Conservation (phyloP, 2,113 vertebrate genomes). For the Ahaetulla prasina region DNA sequence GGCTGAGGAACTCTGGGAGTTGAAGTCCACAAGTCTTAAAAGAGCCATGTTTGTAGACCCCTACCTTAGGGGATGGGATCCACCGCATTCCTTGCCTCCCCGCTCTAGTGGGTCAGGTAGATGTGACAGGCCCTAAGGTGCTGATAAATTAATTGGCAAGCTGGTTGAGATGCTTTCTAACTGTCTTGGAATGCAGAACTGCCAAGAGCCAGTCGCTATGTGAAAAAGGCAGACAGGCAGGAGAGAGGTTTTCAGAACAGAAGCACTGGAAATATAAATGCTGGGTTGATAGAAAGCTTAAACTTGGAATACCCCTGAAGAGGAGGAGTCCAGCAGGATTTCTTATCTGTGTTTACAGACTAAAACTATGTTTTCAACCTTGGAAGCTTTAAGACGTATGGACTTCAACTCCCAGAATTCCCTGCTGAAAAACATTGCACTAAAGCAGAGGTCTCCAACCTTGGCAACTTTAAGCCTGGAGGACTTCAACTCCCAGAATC, state of each 20-base stretch:
- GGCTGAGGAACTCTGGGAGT: no score
- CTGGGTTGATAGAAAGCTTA: neutral
- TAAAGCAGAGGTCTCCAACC: no score
- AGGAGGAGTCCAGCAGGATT: neutral
- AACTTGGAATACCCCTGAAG: neutral
- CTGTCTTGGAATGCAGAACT: neutral
- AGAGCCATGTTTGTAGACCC: no score
- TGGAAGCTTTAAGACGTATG: neutral
- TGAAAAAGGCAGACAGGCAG: neutral
- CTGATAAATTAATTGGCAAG: neutral
- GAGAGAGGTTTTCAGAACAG: conserved; percentile 23
- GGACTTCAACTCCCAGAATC: no score
- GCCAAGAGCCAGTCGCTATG: conserved; percentile 20
- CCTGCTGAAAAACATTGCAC: neutral
- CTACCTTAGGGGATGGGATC: no score
- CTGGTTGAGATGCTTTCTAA: fast-evolving
- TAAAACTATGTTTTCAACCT: conserved; percentile 3
- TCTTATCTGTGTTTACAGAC: no score
- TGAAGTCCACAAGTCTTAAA: no score
- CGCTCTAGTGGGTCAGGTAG: no score
- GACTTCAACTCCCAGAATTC: neutral
- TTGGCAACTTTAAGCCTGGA: no score
- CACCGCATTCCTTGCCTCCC: no score
- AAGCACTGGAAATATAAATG: neutral
- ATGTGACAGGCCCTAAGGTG: neutral